Percentiles rank a stretch among this genome's conserved stretches.
phyloP scores from a whole-genome alignment of 1,140 invertebrate genomes.

The Diachasmimorpha longicaudata region DNA sequence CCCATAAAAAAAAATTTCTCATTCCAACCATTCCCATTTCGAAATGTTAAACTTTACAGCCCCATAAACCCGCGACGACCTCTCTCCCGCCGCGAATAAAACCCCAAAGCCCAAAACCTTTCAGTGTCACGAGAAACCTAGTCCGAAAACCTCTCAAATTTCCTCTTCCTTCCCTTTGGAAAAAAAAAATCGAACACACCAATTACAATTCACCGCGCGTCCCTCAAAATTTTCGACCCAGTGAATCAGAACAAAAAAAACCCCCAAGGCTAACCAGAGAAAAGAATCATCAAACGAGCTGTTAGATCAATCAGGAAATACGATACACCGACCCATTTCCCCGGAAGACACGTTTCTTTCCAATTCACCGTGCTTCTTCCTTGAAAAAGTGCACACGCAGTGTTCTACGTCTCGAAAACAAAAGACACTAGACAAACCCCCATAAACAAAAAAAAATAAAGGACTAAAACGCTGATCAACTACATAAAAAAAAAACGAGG shows the following conservation, averaged over 20 bases:
- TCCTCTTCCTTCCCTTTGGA: neutral
- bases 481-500: neutral
- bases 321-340: constrained; percentile 20
- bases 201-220: neutral
- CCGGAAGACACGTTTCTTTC: neutral
- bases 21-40: neutral
- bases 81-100: neutral
- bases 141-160: neutral
- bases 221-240: neutral
- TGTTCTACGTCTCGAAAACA: neutral
- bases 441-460: neutral
- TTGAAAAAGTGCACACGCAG: neutral
- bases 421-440: neutral
- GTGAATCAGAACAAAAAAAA: constrained; percentile 4
- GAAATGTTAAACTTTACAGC: neutral
- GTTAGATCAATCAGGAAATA: constrained; percentile 24
- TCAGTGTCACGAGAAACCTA: neutral
- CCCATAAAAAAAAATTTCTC: neutral
- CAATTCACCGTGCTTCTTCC: neutral
- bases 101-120: neutral
- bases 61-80: neutral
- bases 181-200: neutral
- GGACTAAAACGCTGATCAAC: neutral
- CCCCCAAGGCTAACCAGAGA: neutral
- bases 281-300: constrained; percentile 13